Conservation (phyloP, 2,113 vertebrate genomes). For the Cariama cristata region DNA sequence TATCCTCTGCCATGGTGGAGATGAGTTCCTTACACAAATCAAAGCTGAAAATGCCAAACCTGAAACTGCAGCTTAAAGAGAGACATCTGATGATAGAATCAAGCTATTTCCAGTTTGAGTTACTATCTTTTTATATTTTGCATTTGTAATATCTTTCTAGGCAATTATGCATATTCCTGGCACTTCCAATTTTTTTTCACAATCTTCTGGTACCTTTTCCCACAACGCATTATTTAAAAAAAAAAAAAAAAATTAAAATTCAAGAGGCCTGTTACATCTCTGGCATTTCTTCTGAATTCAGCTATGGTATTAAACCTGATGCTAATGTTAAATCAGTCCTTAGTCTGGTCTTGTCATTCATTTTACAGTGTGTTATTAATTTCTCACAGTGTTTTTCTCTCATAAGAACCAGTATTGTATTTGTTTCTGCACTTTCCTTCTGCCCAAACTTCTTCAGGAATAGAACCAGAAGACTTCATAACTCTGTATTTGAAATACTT, state of each 20-base stretch:
- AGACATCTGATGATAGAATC: neutral
- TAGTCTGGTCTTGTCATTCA: neutral
- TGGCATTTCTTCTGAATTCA: neutral
- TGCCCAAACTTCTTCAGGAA: neutral
- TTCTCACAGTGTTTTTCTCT: neutral
- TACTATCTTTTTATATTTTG: neutral
- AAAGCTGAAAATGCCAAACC: neutral
- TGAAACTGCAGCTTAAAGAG: neutral
- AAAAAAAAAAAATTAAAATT: neutral
- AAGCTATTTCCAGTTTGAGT: neutral
- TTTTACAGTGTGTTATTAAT: neutral
- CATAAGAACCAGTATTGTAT: neutral
- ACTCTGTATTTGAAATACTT: neutral
- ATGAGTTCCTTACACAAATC: neutral
- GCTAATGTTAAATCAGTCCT: neutral
- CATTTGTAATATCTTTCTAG: neutral
- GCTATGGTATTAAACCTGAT: neutral
- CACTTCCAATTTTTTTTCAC: neutral
- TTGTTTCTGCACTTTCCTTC: neutral
- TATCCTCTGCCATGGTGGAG: neutral
- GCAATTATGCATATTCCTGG: neutral
- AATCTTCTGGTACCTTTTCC: neutral
- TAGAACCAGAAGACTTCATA: neutral
- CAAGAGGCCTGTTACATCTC: neutral
- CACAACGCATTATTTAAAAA: neutral